Base-by-base conservation (phyloP, 2,113 vertebrate genomes). In the Anser brachyrhynchus region DNA sequence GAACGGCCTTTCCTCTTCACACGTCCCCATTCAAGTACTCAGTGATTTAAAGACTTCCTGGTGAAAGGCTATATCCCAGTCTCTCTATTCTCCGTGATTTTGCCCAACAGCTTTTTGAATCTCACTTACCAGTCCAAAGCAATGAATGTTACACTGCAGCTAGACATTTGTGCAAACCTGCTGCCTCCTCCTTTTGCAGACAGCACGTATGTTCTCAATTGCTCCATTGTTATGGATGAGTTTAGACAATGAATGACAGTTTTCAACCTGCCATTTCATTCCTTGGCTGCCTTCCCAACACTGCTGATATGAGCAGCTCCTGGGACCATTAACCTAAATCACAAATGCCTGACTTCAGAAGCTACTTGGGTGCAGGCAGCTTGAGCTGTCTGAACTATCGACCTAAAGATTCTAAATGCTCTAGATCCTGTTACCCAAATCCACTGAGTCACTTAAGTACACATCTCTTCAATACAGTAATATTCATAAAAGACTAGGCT, bases 371-470 rank as follows among this genome's bases (percentile, higher is more conserved):
- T 49, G 79, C 8, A 86, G 37, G 29, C 20, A 73, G 41, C 39
- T 11, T 77, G 37, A 61, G 54, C 31, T 58, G 85, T 75, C 18
- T 49, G n/a, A 92, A 31, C 41, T 84, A 12, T 2, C 28, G 46
- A 58, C 67, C 21, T 70, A 69, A 69, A 79, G 39, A 51, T 46
- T 11, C 39, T 87, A 89, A 92, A 84, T 64, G 79, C 35, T 76
- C n/a, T 44, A 80, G 88, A 94, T 95, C 71, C 46, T 65, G 54
- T 80, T 86, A 94, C 43, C n/a, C 67, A 82, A 95, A 86, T 64
- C 62, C 70, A 86, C 41, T 9, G 35, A 92, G 85, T 74, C 67
- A 90, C 43, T 87, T 61, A n/a, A 49, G 22, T 11, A 49, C 46
- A 49, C 46, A 37, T 90, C 88, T 86, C 46, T 79, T 72, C 92